These are phyloP conservation scores for Drosophila seguyi DNA, from an alignment of 1,140 invertebrate species.

Conservation along the genomic window DNA sequence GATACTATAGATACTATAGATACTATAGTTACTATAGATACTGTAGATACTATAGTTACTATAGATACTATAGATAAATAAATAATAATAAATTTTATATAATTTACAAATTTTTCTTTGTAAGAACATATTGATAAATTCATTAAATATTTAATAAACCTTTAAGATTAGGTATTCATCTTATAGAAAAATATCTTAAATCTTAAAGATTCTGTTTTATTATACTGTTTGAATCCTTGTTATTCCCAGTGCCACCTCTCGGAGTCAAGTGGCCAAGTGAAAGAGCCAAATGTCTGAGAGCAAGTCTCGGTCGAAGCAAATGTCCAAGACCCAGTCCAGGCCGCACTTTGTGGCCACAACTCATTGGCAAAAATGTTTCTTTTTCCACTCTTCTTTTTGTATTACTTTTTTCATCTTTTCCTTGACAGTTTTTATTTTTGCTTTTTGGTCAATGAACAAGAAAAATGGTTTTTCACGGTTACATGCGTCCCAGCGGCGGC, in stretches of 20 bases:
- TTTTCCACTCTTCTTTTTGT: conserved; percentile 9
- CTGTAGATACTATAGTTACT: too few species aligned
- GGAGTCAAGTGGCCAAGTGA: conserved; percentile 44
- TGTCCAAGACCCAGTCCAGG: conserved; percentile 36
- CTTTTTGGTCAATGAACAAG: conserved; percentile 81
- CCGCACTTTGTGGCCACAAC: conserved; percentile 40
- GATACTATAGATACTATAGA: too few species aligned
- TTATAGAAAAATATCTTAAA: too few species aligned
- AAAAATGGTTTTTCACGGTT: conserved; percentile 82
- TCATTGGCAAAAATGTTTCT: conserved; percentile 48
- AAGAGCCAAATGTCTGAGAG: conserved; percentile 39
- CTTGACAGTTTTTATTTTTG: conserved; percentile 36
- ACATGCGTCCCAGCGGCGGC: conserved; percentile 65
- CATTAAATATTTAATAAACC: too few species aligned
- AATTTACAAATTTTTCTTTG: too few species aligned
- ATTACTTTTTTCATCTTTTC: conserved; percentile 51
- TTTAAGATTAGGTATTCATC: too few species aligned
- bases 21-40: too few species aligned
- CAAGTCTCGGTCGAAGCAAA: conserved; percentile 20
- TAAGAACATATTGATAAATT: too few species aligned
- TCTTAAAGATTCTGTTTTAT: too few species aligned
- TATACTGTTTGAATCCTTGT: too few species aligned
- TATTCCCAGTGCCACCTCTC: conserved; percentile 4
- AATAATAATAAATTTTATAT: too few species aligned
- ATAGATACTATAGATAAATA: too few species aligned